Conservation (phyloP, 2,888 invertebrate genomes). For the Volucella zonaria region DNA sequence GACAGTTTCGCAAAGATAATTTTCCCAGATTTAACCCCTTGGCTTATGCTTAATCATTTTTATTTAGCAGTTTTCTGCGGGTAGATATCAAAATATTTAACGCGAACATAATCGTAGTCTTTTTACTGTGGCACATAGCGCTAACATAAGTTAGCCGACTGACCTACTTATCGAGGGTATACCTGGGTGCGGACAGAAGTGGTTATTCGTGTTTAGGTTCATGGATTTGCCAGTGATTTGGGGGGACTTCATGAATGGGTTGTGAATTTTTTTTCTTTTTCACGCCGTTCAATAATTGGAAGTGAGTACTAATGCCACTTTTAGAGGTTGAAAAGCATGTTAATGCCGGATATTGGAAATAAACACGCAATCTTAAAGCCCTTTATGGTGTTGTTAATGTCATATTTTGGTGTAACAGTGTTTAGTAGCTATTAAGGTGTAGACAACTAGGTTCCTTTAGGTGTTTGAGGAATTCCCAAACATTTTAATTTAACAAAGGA, state of each 20-base stretch:
- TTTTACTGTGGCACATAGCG: too few species aligned
- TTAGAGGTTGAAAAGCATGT: conserved; percentile 43
- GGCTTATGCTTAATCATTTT: not conserved
- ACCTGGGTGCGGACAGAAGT: not conserved
- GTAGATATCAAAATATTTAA: too few species aligned
- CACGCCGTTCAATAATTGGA: conserved; percentile 8
- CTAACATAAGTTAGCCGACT: not conserved
- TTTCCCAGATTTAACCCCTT: conserved; percentile 13
- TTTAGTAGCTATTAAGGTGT: conserved; percentile 41
- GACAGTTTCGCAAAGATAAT: conserved; percentile 20
- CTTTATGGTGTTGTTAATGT: conserved; percentile 16
- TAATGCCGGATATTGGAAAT: conserved; percentile 55
- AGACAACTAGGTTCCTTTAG: not conserved
- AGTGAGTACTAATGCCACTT: not conserved
- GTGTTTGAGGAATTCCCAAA: not conserved
- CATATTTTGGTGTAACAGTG: conserved; percentile 44
- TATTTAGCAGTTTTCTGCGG: too few species aligned
- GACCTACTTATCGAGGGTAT: not conserved
- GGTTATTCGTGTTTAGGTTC: conserved; percentile 48
- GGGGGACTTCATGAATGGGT: conserved; percentile 58
- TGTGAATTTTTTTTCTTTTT: conserved; percentile 34
- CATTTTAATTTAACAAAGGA: conserved; percentile 4
- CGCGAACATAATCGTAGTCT: too few species aligned
- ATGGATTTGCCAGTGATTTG: conserved; percentile 19
- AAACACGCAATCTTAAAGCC: conserved; percentile 56